phyloP scores from a whole-genome alignment of 2,113 vertebrate species.

The Caracal caracal region DNA sequence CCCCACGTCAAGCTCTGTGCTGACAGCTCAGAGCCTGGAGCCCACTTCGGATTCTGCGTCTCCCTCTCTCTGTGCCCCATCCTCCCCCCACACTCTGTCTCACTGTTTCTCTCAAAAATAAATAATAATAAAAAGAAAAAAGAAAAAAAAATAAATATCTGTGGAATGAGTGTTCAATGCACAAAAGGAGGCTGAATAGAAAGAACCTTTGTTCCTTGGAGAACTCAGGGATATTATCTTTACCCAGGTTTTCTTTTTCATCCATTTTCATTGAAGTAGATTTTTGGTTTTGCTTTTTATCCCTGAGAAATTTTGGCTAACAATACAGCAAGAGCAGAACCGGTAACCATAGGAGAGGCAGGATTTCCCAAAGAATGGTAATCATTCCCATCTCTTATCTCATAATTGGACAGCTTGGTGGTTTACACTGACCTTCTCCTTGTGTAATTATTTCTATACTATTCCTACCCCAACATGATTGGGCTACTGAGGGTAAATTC shows the following conservation, averaged over 20 bases:
- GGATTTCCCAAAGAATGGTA: background rate
- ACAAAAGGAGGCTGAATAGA: background rate
- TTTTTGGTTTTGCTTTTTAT: background rate
- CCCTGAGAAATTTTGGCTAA: background rate
- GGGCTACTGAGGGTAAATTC: background rate
- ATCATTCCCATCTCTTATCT: background rate
- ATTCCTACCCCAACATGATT: background rate
- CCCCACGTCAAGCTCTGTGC: too few relatives aligned
- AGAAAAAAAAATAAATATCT: too few relatives aligned
- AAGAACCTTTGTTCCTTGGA: background rate
- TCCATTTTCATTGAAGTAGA: background rate
- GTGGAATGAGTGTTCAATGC: background rate
- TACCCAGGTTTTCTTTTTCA: background rate
- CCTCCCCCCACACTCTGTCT: too few relatives aligned
- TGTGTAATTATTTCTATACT: background rate
- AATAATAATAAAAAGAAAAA: too few relatives aligned
- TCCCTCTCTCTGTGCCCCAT: too few relatives aligned
- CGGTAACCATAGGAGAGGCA: background rate
- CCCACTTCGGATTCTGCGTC: too few relatives aligned
- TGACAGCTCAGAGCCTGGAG: too few relatives aligned
- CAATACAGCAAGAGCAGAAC: background rate
- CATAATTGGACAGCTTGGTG: fast-evolving
- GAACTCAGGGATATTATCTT: background rate
- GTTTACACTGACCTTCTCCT: background rate
- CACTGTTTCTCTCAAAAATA: too few relatives aligned